Conservation (phyloP, 2,797 vertebrate genomes). For the Epinephelus awoara region DNA sequence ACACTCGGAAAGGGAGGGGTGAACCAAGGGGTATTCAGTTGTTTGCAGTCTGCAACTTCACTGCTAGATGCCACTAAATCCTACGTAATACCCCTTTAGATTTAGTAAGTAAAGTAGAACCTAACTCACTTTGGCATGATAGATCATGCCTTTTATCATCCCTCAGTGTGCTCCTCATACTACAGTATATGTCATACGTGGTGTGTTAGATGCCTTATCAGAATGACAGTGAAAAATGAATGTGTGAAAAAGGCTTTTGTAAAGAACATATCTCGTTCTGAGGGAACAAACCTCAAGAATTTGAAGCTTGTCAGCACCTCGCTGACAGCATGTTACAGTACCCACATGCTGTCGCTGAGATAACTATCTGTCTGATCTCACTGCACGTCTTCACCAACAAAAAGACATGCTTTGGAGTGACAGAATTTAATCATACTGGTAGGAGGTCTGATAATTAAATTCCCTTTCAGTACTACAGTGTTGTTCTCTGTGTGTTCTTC, state of each 20-base stretch:
- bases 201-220: neutral
- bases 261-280: neutral
- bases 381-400: neutral
- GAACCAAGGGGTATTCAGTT: too few species aligned
- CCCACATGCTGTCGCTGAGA: neutral
- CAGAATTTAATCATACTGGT: slow-evolving; percentile 3
- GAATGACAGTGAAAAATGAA: neutral
- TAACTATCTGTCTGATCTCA: neutral
- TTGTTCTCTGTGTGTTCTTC: slow-evolving; percentile 18
- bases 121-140: too few species aligned
- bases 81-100: too few species aligned
- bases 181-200: neutral
- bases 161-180: neutral
- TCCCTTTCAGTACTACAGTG: too few species aligned
- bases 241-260: neutral
- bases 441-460: too few species aligned
- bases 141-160: neutral
- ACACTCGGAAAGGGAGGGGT: too few species aligned
- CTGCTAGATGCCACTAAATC: too few species aligned
- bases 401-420: neutral
- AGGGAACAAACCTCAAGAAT: neutral
- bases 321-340: neutral
- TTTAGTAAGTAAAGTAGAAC: too few species aligned
- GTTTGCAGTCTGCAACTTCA: too few species aligned
- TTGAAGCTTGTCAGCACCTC: neutral